A percentile compares a stretch with the other conserved stretches of the same genome.
Evolutionary conservation across 2,888 invertebrate species (phyloP).

Genomic region (Apomyelois bistriatella): DNA sequence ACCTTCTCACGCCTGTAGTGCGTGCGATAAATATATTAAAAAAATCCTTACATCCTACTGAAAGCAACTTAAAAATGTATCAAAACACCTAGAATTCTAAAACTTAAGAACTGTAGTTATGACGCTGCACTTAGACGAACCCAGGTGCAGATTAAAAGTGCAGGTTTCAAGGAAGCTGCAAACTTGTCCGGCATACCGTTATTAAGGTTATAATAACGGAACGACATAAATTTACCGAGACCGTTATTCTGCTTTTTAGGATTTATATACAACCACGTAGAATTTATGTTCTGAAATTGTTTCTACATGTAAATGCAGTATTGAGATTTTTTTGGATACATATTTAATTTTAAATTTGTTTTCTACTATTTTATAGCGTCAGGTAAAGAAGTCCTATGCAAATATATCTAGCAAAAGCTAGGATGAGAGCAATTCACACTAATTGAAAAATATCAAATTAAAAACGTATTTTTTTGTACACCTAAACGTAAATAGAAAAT

Average conservation of each 20-base stretch:
- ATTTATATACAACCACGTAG: neutral
- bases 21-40: neutral
- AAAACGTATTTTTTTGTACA: no score
- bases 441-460: no score
- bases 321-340: no score
- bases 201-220: slow-evolving; percentile 8
- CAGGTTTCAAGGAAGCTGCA: slow-evolving; percentile 5
- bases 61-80: no score
- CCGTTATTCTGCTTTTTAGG: slow-evolving; percentile 4
- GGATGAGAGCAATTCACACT: no score
- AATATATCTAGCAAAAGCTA: neutral
- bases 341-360: no score
- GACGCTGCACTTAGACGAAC: slow-evolving; percentile 15
- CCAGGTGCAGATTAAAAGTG: slow-evolving; percentile 17
- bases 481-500: no score
- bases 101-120: neutral
- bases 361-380: no score
- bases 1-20: no score
- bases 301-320: neutral
- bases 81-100: neutral
- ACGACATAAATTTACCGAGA: neutral
- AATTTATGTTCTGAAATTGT: neutral
- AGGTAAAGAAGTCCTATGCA: no score
- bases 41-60: neutral
- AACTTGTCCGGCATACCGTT: slow-evolving; percentile 2